These are phyloP conservation scores for Cygnus olor DNA, from an alignment of 2,797 vertebrate species.

Conservation along the genomic window DNA sequence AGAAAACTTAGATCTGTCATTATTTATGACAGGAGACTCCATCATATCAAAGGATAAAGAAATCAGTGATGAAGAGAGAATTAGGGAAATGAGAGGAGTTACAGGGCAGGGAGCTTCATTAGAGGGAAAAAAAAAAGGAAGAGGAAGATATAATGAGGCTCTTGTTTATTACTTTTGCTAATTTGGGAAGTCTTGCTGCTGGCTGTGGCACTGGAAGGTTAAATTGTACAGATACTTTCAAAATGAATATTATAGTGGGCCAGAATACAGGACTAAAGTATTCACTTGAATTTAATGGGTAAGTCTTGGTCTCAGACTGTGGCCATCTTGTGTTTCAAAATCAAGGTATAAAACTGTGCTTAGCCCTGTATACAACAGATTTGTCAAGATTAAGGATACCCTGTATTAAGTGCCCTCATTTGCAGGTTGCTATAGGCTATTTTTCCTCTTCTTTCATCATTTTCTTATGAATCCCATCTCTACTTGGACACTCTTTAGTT, in stretches of 20 bases:
- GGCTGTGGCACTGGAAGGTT: slow-evolving; percentile 53
- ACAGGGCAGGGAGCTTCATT: slow-evolving; percentile 47
- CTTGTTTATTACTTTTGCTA: slow-evolving; percentile 65
- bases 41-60: slow-evolving; percentile 43
- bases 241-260: not conserved
- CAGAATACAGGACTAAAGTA: not conserved
- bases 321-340: not conserved
- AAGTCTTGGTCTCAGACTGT: not conserved
- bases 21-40: not conserved
- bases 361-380: not conserved
- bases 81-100: slow-evolving; percentile 44
- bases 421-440: not conserved
- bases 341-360: not conserved
- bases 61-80: slow-evolving; percentile 50
- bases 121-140: slow-evolving; percentile 13
- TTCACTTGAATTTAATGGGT: not conserved
- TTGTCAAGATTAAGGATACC: not conserved
- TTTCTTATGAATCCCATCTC: not conserved
- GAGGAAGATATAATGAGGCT: slow-evolving; percentile 51
- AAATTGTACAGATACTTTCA: slow-evolving; percentile 32
- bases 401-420: not conserved
- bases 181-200: slow-evolving; percentile 55
- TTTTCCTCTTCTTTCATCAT: not conserved
- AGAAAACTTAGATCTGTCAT: not conserved
- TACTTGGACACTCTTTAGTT: not conserved